These are phyloP conservation scores for Lophius americanus DNA, from an alignment of 2,797 vertebrate species.

Conservation along the genomic window DNA sequence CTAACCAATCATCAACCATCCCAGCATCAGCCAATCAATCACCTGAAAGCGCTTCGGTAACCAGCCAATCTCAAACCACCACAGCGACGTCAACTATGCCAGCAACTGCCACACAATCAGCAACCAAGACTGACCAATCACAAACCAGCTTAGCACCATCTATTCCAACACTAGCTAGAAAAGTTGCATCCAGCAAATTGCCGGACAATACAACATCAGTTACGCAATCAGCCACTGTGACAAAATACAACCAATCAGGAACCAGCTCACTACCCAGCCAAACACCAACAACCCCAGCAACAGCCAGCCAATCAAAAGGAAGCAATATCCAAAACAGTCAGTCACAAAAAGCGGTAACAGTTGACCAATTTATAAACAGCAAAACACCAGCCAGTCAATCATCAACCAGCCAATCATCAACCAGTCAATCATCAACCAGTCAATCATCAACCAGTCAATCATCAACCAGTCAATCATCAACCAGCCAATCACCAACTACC, in stretches of 20 bases:
- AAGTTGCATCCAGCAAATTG: too few relatives aligned
- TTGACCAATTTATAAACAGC: background rate
- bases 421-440: background rate
- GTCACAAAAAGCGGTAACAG: background rate
- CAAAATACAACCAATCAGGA: background rate
- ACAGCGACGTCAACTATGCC: background rate
- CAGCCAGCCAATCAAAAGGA: background rate
- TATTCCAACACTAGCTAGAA: too few relatives aligned
- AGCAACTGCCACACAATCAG: too few relatives aligned
- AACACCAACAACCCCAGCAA: background rate
- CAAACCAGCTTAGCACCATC: too few relatives aligned
- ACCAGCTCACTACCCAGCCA: background rate
- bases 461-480: background rate
- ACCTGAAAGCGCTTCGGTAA: background rate
- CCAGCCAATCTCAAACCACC: background rate
- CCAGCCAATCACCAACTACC: fast-evolving
- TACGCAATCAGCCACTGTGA: too few relatives aligned
- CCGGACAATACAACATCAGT: too few relatives aligned
- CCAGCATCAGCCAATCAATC: background rate
- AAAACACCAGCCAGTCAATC: background rate
- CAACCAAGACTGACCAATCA: too few relatives aligned
- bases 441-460: background rate
- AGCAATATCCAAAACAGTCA: too few relatives aligned
- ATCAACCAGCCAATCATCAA: background rate
- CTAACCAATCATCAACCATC: conserved; percentile 11